phyloP scores from a whole-genome alignment of 2,888 invertebrate species.

The Brachypterus glaber region DNA sequence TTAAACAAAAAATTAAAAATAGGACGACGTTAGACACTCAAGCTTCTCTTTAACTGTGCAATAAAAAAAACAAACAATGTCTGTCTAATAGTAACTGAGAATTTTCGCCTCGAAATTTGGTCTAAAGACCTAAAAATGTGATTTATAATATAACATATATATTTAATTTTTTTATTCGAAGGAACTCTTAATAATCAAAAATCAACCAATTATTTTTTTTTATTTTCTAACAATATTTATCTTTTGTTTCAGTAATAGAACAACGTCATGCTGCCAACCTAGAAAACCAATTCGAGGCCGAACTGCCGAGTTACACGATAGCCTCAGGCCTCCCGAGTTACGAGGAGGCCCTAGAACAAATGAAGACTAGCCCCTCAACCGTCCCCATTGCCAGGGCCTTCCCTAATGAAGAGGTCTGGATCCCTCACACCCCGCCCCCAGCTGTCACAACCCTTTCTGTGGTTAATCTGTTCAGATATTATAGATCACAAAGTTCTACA shows the following conservation, averaged over 20 bases:
- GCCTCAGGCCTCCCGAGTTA: slow-evolving; percentile 57
- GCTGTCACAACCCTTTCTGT: slow-evolving; percentile 33
- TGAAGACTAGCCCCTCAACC: slow-evolving; percentile 36
- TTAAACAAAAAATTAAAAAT: too few species aligned
- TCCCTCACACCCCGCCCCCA: slow-evolving; percentile 29
- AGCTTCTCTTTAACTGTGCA: too few species aligned
- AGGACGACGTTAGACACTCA: too few species aligned
- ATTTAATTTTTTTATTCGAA: too few species aligned
- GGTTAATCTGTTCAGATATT: slow-evolving; percentile 35
- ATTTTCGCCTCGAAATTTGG: too few species aligned
- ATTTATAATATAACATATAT: too few species aligned
- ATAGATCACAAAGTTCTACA: slow-evolving; percentile 21
- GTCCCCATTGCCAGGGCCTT: slow-evolving; percentile 11
- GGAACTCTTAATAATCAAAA: too few species aligned
- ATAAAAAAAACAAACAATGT: too few species aligned
- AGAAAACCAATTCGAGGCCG: slow-evolving; percentile 40
- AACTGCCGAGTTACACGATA: slow-evolving; percentile 53
- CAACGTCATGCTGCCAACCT: slow-evolving; percentile 28
- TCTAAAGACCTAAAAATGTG: too few species aligned
- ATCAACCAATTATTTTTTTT: too few species aligned
- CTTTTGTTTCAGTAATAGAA: slow-evolving; percentile 41
- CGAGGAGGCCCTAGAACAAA: slow-evolving; percentile 52
- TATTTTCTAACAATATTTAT: too few species aligned
- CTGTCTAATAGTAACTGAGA: too few species aligned
- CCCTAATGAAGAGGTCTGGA: slow-evolving; percentile 23